These are phyloP conservation scores for Bombus polaris DNA, from an alignment of 1,140 invertebrate species.

Conservation along the genomic window DNA sequence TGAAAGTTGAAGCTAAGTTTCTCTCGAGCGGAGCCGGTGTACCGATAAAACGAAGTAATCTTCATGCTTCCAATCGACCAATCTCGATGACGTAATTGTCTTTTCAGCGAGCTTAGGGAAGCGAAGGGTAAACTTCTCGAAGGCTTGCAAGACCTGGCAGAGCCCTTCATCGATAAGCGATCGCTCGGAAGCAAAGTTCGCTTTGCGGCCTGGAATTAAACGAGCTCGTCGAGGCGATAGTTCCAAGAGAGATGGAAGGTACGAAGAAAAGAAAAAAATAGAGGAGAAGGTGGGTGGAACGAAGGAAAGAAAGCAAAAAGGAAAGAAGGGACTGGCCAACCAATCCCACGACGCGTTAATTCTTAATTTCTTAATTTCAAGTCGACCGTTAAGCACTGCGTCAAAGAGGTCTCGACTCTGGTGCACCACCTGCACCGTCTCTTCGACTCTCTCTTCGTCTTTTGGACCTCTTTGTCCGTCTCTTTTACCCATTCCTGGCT, in stretches of 20 bases:
- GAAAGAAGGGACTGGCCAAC: background rate
- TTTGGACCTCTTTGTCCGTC: conserved; percentile 39
- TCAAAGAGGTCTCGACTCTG: conserved; percentile 67
- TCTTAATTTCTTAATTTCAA: conserved; percentile 80
- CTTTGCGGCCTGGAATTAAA: conserved; percentile 52
- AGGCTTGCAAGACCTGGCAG: conserved; percentile 10
- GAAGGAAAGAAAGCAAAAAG: background rate
- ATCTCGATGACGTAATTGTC: conserved; percentile 57
- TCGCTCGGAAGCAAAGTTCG: conserved; percentile 44
- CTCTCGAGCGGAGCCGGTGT: background rate
- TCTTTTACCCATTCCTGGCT: conserved; percentile 25
- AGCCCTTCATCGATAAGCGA: conserved; percentile 48
- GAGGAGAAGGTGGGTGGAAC: background rate
- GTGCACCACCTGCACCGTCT: background rate
- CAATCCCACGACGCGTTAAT: conserved; percentile 68
- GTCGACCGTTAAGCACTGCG: conserved; percentile 72
- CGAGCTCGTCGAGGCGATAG: conserved; percentile 41
- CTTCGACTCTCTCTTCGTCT: background rate
- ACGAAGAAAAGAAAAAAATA: background rate
- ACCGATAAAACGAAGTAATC: conserved; percentile 45
- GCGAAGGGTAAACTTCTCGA: conserved; percentile 47
- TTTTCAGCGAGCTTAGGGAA: conserved; percentile 42
- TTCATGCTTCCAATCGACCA: conserved; percentile 47
- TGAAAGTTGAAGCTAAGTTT: conserved; percentile 19
- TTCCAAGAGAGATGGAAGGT: background rate